Percentiles rank a stretch among this genome's conserved stretches.
Conservation (phyloP, 2,888 invertebrate species). For the Beris chalybata region DNA sequence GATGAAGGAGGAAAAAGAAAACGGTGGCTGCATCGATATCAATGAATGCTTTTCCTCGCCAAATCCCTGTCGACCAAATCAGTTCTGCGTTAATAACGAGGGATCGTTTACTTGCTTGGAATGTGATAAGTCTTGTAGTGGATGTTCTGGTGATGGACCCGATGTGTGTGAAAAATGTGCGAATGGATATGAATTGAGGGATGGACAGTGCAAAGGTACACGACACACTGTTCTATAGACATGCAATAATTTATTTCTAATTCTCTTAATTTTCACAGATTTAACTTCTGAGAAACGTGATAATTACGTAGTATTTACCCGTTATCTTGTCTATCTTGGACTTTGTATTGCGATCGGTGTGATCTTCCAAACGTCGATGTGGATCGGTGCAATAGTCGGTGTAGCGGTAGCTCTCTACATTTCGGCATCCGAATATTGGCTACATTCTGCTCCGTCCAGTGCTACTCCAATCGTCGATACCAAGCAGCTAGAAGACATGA, state of each 20-base stretch:
- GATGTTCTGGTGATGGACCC: constrained; percentile 87
- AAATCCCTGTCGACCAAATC: constrained; percentile 59
- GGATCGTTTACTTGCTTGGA: constrained; percentile 76
- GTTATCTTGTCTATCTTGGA: constrained; percentile 84
- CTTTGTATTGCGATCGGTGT: constrained; percentile 83
- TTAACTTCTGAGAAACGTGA: constrained; percentile 59
- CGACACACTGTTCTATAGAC: constrained; percentile 41
- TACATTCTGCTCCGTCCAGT: constrained; percentile 47
- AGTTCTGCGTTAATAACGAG: constrained; percentile 88
- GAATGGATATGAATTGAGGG: constrained; percentile 68
- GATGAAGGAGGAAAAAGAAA: constrained; percentile 62
- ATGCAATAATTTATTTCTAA: background rate
- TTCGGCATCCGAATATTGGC: constrained; percentile 80
- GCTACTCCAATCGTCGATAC: constrained; percentile 51
- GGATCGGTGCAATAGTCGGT: constrained; percentile 77
- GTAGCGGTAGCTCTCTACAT: constrained; percentile 80
- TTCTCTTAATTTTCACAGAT: constrained; percentile 49
- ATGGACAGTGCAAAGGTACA: constrained; percentile 76
- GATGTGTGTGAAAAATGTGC: constrained; percentile 87
- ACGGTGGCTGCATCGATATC: constrained; percentile 81
- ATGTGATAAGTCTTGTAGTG: constrained; percentile 82
- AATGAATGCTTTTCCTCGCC: constrained; percentile 75
- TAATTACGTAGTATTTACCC: constrained; percentile 62
- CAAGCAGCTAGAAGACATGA: constrained; percentile 54
- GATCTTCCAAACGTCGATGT: constrained; percentile 77